Evolutionary conservation across 2,888 invertebrate genomes (phyloP).

Genomic region (Tanypteryx hageni): DNA sequence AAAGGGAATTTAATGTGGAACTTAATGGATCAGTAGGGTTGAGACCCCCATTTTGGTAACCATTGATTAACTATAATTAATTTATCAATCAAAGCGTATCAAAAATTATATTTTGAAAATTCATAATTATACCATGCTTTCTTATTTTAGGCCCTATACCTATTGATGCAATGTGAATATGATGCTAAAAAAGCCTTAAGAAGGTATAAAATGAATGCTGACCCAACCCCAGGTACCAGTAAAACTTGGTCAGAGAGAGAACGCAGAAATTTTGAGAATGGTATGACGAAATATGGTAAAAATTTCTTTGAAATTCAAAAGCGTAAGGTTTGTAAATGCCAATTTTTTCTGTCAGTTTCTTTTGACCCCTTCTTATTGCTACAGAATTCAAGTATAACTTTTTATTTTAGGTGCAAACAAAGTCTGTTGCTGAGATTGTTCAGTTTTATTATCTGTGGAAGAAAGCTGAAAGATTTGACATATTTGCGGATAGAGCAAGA

Average conservation of each 20-base stretch:
- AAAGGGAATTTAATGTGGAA: too few relatives aligned
- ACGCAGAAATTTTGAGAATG: conserved; percentile 97
- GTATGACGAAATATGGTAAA: conserved; percentile 94
- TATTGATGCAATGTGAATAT: conserved; percentile 95
- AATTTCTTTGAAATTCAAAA: conserved; percentile 96
- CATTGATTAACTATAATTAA: background rate
- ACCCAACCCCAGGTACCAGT: conserved; percentile 85
- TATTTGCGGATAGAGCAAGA: conserved; percentile 89
- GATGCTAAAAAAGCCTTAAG: conserved; percentile 94
- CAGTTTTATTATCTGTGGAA: conserved; percentile 96
- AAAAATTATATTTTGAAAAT: too few relatives aligned
- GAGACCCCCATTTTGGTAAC: too few relatives aligned
- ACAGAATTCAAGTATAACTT: conserved; percentile 53
- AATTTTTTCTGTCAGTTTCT: background rate
- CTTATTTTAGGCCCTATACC: conserved; percentile 82
- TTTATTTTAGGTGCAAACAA: conserved; percentile 84
- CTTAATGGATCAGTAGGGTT: too few relatives aligned
- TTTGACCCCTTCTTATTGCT: background rate
- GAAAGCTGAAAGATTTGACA: conserved; percentile 98
- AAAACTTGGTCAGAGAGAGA: conserved; percentile 98
- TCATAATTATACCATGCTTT: too few relatives aligned
- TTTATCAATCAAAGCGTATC: background rate
- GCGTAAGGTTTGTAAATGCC: conserved; percentile 82
- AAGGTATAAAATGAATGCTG: conserved; percentile 85
- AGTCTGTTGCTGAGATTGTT: conserved; percentile 96